Evolutionary conservation across 2,113 vertebrate species (phyloP).

Genomic region (Regulus satrapa): DNA sequence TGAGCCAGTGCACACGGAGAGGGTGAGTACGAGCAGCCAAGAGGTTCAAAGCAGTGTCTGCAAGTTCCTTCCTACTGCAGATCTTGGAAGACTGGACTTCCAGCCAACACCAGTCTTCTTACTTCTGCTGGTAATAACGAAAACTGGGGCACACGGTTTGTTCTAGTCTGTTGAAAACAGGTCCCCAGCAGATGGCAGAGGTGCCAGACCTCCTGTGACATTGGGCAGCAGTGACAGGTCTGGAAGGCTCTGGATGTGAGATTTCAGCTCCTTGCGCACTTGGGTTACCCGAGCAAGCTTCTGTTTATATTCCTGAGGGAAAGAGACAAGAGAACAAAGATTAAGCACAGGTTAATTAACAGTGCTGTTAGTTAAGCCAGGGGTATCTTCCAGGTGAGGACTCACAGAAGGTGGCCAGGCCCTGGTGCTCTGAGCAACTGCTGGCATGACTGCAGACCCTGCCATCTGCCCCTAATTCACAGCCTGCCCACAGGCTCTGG

Average conservation of each 20-base stretch:
- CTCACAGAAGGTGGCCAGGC: neutral
- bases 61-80: constrained; percentile 21
- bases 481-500: neutral
- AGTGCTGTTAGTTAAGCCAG: neutral
- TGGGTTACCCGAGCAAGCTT: constrained; percentile 95
- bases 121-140: constrained; percentile 64
- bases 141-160: neutral
- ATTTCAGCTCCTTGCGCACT: constrained; percentile 97
- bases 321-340: neutral
- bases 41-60: constrained; percentile 29
- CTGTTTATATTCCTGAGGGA: constrained; percentile 92
- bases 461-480: neutral
- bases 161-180: constrained; percentile 96
- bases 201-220: constrained; percentile 92
- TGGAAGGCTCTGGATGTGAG: constrained; percentile 97
- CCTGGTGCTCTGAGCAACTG: neutral
- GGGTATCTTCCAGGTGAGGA: neutral
- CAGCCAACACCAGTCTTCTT: constrained; percentile 50
- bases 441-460: neutral
- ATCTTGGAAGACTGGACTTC: constrained; percentile 32
- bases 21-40: neutral
- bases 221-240: constrained; percentile 95
- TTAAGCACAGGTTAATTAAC: neutral
- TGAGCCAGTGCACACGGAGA: neutral
- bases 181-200: constrained; percentile 94